These are phyloP conservation scores for Pemphigus obesinymphae DNA, from an alignment of 1,140 invertebrate genomes.

Conservation along the genomic window DNA sequence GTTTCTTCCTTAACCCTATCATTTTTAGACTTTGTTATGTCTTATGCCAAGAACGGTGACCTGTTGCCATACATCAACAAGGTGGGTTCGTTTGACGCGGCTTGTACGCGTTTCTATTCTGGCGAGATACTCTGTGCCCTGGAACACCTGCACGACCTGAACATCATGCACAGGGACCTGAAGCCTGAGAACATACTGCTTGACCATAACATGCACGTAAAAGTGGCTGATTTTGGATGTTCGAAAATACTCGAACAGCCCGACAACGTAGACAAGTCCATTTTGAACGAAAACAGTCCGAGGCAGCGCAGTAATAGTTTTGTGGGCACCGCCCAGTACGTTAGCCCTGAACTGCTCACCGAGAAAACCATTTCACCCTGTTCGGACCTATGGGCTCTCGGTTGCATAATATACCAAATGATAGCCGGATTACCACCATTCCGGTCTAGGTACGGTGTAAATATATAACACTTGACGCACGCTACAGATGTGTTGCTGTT, in stretches of 20 bases:
- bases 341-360: constrained; percentile 90
- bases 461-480: background rate
- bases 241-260: constrained; percentile 66
- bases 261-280: constrained; percentile 44
- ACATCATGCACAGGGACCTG: constrained; percentile 85
- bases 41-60: constrained; percentile 92
- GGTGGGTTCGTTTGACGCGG: constrained; percentile 82
- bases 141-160: constrained; percentile 84
- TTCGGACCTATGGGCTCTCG: constrained; percentile 96
- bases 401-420: constrained; percentile 97
- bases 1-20: constrained; percentile 43
- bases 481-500: background rate
- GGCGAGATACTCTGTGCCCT: constrained; percentile 85
- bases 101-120: constrained; percentile 82
- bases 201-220: constrained; percentile 92
- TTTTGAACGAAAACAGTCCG: constrained; percentile 50
- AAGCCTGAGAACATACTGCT: constrained; percentile 87
- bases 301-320: constrained; percentile 74
- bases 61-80: constrained; percentile 86
- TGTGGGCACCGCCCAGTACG: constrained; percentile 98
- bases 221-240: constrained; percentile 96
- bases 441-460: constrained; percentile 61
- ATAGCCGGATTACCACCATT: constrained; percentile 89
- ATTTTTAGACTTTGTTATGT: constrained; percentile 81
- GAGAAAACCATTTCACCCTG: constrained; percentile 73